phyloP scores from a whole-genome alignment of 2,113 vertebrate species.

The Microtus ochrogaster region DNA sequence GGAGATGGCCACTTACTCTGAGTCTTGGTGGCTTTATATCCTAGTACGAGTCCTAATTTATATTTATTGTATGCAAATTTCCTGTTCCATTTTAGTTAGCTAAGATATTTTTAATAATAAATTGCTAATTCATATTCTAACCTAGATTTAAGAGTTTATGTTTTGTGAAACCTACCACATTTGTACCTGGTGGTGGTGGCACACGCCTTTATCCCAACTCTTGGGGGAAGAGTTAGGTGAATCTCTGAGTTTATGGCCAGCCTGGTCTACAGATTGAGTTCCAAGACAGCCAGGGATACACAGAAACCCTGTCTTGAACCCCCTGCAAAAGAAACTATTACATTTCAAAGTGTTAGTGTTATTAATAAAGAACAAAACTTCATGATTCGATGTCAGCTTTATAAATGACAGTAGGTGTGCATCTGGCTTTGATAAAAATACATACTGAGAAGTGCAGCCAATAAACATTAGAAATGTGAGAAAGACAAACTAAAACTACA shows the following conservation, averaged over 20 bases:
- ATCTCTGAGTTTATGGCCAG: neutral
- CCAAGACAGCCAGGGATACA: neutral
- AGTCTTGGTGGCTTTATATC: neutral
- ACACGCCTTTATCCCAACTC: neutral
- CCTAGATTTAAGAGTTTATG: neutral
- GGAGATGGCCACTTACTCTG: neutral
- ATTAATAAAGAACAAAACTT: conserved; percentile 21
- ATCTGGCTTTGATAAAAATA: conserved; percentile 44
- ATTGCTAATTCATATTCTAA: conserved; percentile 19
- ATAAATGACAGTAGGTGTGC: neutral
- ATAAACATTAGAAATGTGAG: neutral
- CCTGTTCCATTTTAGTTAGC: conserved; percentile 15
- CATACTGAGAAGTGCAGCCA: neutral
- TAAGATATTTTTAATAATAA: neutral
- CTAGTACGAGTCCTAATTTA: neutral
- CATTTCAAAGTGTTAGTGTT: conserved; percentile 28
- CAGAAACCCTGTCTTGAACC: neutral
- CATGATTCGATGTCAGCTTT: conserved; percentile 18
- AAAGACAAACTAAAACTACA: neutral
- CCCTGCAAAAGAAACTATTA: neutral
- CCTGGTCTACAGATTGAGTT: neutral
- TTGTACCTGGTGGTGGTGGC: neutral
- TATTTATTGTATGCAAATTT: conserved; percentile 20
- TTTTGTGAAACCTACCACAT: conserved; percentile 35
- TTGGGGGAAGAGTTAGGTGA: neutral